Base-by-base conservation (phyloP, 2,797 vertebrate genomes). In the Cheirogaleus major region DNA sequence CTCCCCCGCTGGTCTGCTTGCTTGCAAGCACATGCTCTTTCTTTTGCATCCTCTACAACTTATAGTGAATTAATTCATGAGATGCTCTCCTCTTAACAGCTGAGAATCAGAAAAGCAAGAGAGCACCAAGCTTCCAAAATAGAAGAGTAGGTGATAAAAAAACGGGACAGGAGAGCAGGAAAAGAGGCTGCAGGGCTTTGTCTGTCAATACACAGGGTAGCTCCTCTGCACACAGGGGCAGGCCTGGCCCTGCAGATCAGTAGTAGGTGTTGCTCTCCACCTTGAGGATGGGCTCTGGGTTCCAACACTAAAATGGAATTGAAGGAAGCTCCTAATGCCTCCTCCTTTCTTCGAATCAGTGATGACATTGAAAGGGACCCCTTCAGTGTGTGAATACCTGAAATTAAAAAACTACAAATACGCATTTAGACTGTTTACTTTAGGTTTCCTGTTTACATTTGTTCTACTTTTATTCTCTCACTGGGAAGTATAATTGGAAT, bases 401-500 rank as follows among this genome's bases (percentile, higher is more conserved):
- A 78, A 32, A n/a, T 82, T n/a, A 65, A 72, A 72, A 93, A 35
- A 50, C 6, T 78, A 48, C 72, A 63, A 38, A 35, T 27, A 22
- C 11, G 8, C 32, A 1, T 61, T n/a, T 81, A 45, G 52, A 9
- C 4, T 52, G 86, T 93, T 96, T 88, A 23, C 25, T 96, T 86
- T 89, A 84, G 13, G 9, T 81, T 98, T 97, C 82, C 78, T 90
- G 50, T 79, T 98, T 98, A 76, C 67, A 59, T 69, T 84, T 50
- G 50, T 95, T 93, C 83, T 61, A 30, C 59, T 92, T 97, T 96
- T 89, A 90, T 94, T 96, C 73, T 93, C 91, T 89, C 23, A 2
- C 72, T 59, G 87, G 83, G 78, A 92, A 90, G 52, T 61, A 50
- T 92, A 92, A 50, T 92, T 69, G 55, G 69, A 97, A 91, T 48